Base-by-base conservation (phyloP, 1,140 invertebrate genomes). In the Drosophila navojoa region DNA sequence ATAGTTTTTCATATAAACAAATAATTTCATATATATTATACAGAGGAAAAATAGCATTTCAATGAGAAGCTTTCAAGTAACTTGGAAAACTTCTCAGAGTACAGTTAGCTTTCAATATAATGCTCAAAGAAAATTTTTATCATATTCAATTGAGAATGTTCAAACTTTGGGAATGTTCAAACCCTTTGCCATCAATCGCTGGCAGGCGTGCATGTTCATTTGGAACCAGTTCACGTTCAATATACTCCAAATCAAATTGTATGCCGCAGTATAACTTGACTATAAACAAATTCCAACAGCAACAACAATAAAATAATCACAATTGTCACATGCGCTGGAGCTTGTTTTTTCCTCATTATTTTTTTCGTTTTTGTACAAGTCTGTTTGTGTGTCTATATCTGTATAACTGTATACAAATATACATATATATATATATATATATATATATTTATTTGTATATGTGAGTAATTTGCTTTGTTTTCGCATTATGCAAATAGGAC, bases 301-400 rank as follows among this genome's bases (percentile, higher is more conserved):
- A 67, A 44, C 38, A 67, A 72, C 71, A 67, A 54, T 29, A 58
- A 72, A 32, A 62, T 78, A 77, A 79, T 71, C 44, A 49, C 71
- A 69, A 45, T 68, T 79, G 80, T 71, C 80, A 76, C 62, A 84
- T 84, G 80, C 64, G 61, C 76, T 53, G 27, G 19, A 40, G 57
- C 50, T 69, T 73, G 50, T 57, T 61, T 73, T 54, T 69, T 68
- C 3, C 25, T 57, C 22, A 25, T 38, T 25, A 11, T 32, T 32
- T 32, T 32, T 32, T 32, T 32, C 9, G 7, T 32, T 7, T 32
- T 32, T 32, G 13, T 55, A 15, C 9, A 52, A 29, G 53, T 55
- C 40, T 38, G 22, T 44, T 59, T 45, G n/a, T 45, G 4, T 58
- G 11, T 54, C 16, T 38, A n/a, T 40, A 29, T 16, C 15, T 16